Evolutionary conservation across 2,113 vertebrate genomes (phyloP), one percentile per base, ranked within the genome.

Genomic region (Theristicus caerulescens): DNA sequence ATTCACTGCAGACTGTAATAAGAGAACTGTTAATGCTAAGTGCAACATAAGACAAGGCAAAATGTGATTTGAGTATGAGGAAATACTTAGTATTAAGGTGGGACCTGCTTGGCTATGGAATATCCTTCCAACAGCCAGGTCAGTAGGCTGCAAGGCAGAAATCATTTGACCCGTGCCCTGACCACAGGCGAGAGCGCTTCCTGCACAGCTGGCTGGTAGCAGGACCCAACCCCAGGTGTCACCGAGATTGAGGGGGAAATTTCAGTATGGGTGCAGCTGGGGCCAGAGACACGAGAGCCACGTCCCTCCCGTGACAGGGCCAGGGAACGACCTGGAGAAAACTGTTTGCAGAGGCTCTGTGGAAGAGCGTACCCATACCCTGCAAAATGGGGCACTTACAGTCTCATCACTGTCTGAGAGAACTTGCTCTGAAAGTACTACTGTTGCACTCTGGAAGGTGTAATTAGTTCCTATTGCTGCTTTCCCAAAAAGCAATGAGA

Each of bases 121-220:
- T 70, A 46, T 22, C 21, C 32, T 67, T 49, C 64, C 82, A 74
- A 51, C 10, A 67, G 40, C 16, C 29, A 32, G 25, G 40, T 25
- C 67, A 80, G 66, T 15, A 80, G 27, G 67, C 27, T 25, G 59
- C 19, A 34, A 34, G 26, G n/a, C 42, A 91, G 62, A 76, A 52
- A 54, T 31, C 14, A 4, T 5, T 25, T 38, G 57, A 36, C 11
- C 51, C 0, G 0, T 2, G 8, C 58, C 34, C 46, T 20, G 49
- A 42, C 6, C 29, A 7, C 13, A 24, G 31, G 17, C 2, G 5
- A 57, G 57, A 44, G 32, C 1, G 3, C 38, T 65, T 44, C 32
- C 27, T 21, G 22, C 67, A 46, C 17, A 10, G 24, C 32, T 24
- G 13, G 13, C 7, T 49, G 31, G 34, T 8, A 42, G 20, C 54